Evolutionary conservation across 2,888 invertebrate genomes (phyloP), one percentile per base, ranked within the genome.

Genomic region (Drosophila kanekoi): DNA sequence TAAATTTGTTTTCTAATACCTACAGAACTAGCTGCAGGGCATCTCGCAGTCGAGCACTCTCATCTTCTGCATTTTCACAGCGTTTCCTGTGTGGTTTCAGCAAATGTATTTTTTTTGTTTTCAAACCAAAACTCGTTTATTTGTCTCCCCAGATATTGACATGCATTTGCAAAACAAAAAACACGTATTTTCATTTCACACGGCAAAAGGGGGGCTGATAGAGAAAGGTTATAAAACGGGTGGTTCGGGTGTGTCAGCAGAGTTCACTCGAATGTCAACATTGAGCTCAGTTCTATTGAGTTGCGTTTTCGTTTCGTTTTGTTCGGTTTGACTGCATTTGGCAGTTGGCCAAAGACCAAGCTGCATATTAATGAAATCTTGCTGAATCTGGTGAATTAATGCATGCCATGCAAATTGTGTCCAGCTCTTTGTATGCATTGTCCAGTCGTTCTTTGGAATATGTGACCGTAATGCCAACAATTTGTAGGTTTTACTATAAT

Each of bases 361-460:
- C 60, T 77, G 75, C 67, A 75, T 72, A 72, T 77, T 75, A 67
- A 75, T 77, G 73, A 48, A 67, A 44, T 47, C 60, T 16, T 54
- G 53, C 49, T 60, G 48, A 33, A 45, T 43, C 56, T 33, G 37
- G 43, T 18, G 20, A 51, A 59, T 59, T 48, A 52, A 49, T 68
- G 59, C 48, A 48, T 13, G 52, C 20, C 52, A 51, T 59, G 48
- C 59, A 54, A 59, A 66, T 66, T 38, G 54, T 35, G 38, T 2
- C 6, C 35, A 44, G 1, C 18, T 28, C n/a, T 13, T 10, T 13
- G 10, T 49, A 20, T 43, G 20, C 14, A 35, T 18, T 48, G 41
- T 32, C 5, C 41, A 5, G 9, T 13, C 14, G 20, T 32, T 38
- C 4, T 40, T 20, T 1, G 16, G 13, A 37, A n/a, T 8, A n/a